Evolutionary conservation across 2,797 vertebrate genomes (phyloP).

Genomic region (Psittacula derbiana): DNA sequence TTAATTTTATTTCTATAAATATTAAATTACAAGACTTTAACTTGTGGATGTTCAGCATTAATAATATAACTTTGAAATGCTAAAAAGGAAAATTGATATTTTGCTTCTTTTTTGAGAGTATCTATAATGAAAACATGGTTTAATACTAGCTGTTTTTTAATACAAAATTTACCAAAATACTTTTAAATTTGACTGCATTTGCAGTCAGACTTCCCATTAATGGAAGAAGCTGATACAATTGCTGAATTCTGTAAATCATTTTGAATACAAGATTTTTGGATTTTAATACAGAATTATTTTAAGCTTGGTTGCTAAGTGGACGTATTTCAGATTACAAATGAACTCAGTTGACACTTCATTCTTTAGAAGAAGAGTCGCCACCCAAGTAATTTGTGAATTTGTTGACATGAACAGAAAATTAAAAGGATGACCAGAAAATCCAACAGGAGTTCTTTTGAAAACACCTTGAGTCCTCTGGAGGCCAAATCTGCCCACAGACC

Average conservation of each 20-base stretch:
- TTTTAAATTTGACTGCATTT: not conserved
- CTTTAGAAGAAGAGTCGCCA: not conserved
- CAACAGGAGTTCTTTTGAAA: not conserved
- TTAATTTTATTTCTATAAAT: not conserved
- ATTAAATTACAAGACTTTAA: not conserved
- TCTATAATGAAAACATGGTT: not conserved
- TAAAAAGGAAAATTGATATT: not conserved
- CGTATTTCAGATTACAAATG: not conserved
- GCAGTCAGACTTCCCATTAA: not conserved
- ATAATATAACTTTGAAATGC: not conserved
- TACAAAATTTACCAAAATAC: not conserved
- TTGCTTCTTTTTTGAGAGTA: not conserved
- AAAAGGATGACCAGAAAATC: constrained; percentile 2
- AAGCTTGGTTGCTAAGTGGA: not conserved
- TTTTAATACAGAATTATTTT: not conserved
- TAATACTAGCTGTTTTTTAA: not conserved
- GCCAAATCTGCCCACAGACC: not conserved
- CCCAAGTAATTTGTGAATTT: not conserved
- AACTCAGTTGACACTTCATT: not conserved
- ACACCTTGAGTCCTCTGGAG: not conserved
- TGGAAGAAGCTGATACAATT: not conserved
- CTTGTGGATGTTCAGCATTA: not conserved
- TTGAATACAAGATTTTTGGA: not conserved
- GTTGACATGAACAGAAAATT: constrained; percentile 14
- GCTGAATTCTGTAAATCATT: not conserved